Conservation (phyloP, 2,113 vertebrate species). For the Rynchops niger region DNA sequence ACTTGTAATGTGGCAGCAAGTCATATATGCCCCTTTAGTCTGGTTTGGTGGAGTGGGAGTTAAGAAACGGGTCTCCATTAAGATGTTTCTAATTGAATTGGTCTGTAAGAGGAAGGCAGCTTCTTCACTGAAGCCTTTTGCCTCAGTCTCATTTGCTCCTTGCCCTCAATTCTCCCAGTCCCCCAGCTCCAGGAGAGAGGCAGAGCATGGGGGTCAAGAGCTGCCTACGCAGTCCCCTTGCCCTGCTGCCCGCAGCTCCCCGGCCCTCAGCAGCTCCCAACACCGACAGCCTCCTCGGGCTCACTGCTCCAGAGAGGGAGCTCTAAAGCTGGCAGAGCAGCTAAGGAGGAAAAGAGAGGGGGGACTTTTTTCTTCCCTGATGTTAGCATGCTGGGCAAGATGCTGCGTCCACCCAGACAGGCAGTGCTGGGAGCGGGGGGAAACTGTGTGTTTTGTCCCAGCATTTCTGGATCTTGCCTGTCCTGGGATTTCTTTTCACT, state of each 20-base stretch:
- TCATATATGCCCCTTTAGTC: not conserved
- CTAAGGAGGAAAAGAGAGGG: not conserved
- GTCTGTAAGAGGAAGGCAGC: not conserved
- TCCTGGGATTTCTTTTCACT: not conserved
- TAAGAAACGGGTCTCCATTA: not conserved
- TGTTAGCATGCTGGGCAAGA: not conserved
- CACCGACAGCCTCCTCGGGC: not conserved
- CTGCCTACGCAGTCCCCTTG: not conserved
- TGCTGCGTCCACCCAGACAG: not conserved
- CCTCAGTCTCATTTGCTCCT: not conserved
- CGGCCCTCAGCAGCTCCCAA: not conserved
- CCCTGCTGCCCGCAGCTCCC: not conserved
- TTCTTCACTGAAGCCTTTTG: not conserved
- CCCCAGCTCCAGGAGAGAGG: fast-evolving
- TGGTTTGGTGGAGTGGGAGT: not conserved
- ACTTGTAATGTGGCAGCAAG: not conserved
- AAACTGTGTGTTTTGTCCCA: not conserved
- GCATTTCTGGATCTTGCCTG: not conserved
- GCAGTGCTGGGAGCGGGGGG: not conserved
- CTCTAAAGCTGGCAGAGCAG: not conserved
- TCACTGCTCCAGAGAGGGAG: not conserved
- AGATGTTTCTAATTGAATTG: slow-evolving; percentile 6
- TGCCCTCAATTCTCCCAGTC: not conserved
- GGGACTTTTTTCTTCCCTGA: fast-evolving
- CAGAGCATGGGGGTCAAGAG: not conserved